Base-by-base conservation (phyloP, 2,888 invertebrate species). In the Tiphia femorata region DNA sequence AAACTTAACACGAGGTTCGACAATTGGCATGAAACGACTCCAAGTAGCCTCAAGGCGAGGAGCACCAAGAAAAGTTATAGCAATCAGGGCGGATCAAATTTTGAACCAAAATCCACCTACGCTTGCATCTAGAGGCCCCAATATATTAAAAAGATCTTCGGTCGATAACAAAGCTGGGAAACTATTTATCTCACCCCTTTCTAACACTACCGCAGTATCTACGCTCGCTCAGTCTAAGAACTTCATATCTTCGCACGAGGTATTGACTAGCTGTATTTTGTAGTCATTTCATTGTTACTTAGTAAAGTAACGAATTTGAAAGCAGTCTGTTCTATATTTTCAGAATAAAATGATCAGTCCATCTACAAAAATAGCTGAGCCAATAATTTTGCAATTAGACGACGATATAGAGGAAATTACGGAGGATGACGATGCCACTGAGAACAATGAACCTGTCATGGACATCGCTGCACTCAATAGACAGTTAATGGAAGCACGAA, bases 81-180 rank as follows among this genome's bases (percentile, higher is more conserved):
- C 86, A 7, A 84, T 88, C 47, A 83, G 86, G 30, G 84, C 87
- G 2, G 85, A 87, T 67, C 86, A 87, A 73, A 84, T 87, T 54
- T 65, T 87, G 40, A 84, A 84, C 58, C 77, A 77, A 35, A 76
- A 62, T 48, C 58, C 72, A n/a, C 70, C 78, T 27, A 61, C 63
- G 1, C 56, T 76, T 1, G 65, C 77, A 2, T 67, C 79, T 3
- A 75, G 80, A 50, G 79, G 79, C 41, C 83, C 83, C 2, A 83
- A 83, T 40, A 83, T 83, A 59, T 68, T 83, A 7, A 83, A 82
- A 57, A 77, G 76, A 55, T 71, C 68, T 50, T 59, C 71, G 1
- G 54, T 48, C 19, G 82, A 80, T 19, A 77, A 73, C 54, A 80
- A 75, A 64, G 33, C 70, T 37, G 72, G 76, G n/a, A 82, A 83